phyloP scores from a whole-genome alignment of 1,140 invertebrate species.

The Periplaneta americana region DNA sequence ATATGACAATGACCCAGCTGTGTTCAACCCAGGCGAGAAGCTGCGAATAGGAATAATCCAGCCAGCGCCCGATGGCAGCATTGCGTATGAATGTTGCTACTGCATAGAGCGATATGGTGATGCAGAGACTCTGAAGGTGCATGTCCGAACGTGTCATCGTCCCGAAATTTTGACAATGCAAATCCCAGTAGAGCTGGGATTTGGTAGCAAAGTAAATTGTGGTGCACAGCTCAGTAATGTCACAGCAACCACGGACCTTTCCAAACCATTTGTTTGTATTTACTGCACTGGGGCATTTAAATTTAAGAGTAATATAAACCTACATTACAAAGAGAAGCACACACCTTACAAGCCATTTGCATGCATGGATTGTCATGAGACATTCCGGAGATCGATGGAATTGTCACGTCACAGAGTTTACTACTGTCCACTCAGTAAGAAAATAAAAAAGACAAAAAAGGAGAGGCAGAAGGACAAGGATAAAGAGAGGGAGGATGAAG shows the following conservation, averaged over 20 bases:
- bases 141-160: constrained; percentile 2
- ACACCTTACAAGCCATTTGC: constrained; percentile 17
- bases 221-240: constrained; percentile 8
- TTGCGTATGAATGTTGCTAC: constrained; percentile 11
- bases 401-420: constrained; percentile 19
- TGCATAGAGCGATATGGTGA: constrained; percentile 1
- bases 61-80: background rate
- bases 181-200: constrained; percentile 10
- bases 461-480: background rate
- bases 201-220: constrained; percentile 13
- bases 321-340: constrained; percentile 18
- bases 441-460: background rate
- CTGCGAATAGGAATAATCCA: constrained; percentile 3
- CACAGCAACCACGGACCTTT: background rate
- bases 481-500: background rate
- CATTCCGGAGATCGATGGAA: constrained; percentile 16
- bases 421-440: constrained; percentile 15
- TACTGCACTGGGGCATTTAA: constrained; percentile 13
- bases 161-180: constrained; percentile 5
- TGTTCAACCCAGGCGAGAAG: constrained; percentile 1
- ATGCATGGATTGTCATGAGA: constrained; percentile 15
- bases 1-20: constrained; percentile 4
- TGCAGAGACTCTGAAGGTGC: background rate
- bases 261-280: constrained; percentile 19
- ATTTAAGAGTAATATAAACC: constrained; percentile 15